These are phyloP conservation scores for Zaprionus nigranus DNA, from an alignment of 1,140 invertebrate genomes.

Conservation along the genomic window DNA sequence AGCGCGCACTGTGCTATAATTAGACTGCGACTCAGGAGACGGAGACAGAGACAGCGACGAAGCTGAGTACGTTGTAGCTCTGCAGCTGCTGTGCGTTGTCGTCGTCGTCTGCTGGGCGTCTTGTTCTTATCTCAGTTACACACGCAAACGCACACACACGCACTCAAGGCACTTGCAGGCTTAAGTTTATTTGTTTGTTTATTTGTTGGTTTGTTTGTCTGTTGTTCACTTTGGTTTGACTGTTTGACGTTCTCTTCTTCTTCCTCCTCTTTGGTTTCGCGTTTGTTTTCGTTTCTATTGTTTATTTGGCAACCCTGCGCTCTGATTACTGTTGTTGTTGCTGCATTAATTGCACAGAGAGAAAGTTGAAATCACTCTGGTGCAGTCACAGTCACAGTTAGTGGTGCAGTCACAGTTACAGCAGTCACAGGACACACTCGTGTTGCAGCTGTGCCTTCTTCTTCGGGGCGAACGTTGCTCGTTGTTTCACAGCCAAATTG, in stretches of 20 bases:
- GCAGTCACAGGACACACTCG: background rate
- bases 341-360: background rate
- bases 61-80: conserved; percentile 21
- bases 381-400: conserved; percentile 6
- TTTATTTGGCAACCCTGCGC: conserved; percentile 13
- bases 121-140: conserved; percentile 50
- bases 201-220: conserved; percentile 18
- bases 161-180: conserved; percentile 44
- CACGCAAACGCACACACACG: background rate
- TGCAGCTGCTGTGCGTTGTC: conserved; percentile 22
- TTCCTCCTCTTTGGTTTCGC: conserved; percentile 1
- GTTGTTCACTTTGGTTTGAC: background rate
- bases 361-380: background rate
- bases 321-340: conserved; percentile 16
- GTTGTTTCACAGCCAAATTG: conserved; percentile 79
- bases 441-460: background rate
- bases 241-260: conserved; percentile 11
- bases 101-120: conserved; percentile 34
- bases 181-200: conserved; percentile 34
- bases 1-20: conserved; percentile 66
- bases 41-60: background rate
- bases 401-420: background rate
- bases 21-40: conserved; percentile 50
- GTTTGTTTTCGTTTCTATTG: conserved; percentile 3
- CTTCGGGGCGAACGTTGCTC: conserved; percentile 55